Base-by-base conservation (phyloP, 2,113 vertebrate genomes). In the Prochilodus magdalenae region DNA sequence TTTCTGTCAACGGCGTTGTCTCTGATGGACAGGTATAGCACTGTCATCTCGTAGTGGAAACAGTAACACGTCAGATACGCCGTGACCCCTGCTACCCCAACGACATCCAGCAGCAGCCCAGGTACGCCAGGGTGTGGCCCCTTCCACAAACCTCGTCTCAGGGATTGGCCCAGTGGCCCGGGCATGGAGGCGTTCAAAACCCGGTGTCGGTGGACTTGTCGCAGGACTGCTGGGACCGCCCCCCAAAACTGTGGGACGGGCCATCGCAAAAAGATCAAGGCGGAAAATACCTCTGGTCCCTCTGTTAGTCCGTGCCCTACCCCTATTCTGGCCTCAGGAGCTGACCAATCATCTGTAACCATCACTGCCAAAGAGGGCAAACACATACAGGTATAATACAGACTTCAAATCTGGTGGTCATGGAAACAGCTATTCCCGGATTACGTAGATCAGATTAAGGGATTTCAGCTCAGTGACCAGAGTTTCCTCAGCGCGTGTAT, bases 221-320 rank as follows among this genome's bases (percentile, higher is more conserved):
- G 95, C 97, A 0, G 96, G 97, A 73, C 93, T 98, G 83, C 93
- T 98, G 71, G 97, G 97, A 33, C 94, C 95, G 0, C 90, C 93
- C 11, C 95, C 96, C 66, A 98, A 97, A 86, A 84, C 73, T 20
- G 72, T 92, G 0, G 97, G 98, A 55, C 94, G 97, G 0, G 97
- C 96, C 18, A n/a, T n/a, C 96, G 96, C 0, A 98, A 97, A 88
- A 98, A 96, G 93, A 99, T 99, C 89, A 99, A 99, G 85, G 98
- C 97, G 0, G 97, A 99, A 89, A 97, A 97, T 27, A 93, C 96
- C 0, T 91, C 94, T 0, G 97, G 96, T 0, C 97, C n/a, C 96
- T 0, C 95, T 99, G 29, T 92, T 99, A 65, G 96, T 99, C n/a
- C 75, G 96, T 99, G 18, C 98, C 98, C 1, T 99, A 98, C 80